These are phyloP conservation scores for Cardinalis cardinalis DNA, from an alignment of 2,113 vertebrate species.

Conservation along the genomic window DNA sequence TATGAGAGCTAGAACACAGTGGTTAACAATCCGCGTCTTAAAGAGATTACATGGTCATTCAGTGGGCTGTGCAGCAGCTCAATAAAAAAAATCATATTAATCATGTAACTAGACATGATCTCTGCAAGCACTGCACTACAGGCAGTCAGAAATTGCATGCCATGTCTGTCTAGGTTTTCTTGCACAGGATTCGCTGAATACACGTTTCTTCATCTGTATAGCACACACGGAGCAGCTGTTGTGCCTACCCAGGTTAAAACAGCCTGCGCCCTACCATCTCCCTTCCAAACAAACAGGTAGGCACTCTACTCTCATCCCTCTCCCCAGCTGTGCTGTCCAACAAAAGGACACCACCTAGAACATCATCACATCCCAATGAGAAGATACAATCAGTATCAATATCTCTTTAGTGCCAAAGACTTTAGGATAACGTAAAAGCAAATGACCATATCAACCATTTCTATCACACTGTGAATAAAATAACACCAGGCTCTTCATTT, in stretches of 20 bases:
- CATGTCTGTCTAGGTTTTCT: neutral
- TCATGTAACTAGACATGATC: neutral
- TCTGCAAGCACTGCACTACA: neutral
- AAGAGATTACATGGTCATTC: neutral
- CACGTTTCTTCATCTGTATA: rapidly evolving
- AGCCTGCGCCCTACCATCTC: neutral
- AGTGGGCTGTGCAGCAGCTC: neutral
- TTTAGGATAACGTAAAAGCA: neutral
- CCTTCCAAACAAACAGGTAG: neutral
- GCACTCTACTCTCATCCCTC: neutral
- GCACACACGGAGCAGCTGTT: neutral
- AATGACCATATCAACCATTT: neutral
- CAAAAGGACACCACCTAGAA: neutral
- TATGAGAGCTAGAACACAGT: neutral
- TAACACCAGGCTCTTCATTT: neutral
- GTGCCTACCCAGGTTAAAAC: neutral
- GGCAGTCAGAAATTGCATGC: neutral
- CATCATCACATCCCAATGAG: neutral
- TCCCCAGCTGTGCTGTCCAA: neutral
- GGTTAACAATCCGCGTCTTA: neutral
- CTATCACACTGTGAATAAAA: neutral
- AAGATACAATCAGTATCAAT: neutral
- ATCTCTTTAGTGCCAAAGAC: neutral
- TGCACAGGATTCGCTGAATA: neutral
- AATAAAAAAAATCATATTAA: neutral